Conservation (phyloP, 1,140 invertebrate species). For the Halictus rubicundus region DNA sequence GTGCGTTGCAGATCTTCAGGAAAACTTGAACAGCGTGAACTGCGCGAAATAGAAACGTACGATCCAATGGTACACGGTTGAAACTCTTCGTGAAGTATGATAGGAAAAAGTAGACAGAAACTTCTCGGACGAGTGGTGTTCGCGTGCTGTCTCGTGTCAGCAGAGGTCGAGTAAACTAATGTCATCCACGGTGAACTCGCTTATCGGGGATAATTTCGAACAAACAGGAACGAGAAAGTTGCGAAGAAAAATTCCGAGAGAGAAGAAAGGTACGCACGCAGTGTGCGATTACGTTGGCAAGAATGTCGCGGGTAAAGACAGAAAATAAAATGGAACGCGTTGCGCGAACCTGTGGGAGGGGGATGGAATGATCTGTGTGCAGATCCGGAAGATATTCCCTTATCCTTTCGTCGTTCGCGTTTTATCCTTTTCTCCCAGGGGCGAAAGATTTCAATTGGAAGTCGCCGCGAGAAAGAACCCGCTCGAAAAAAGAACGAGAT, state of each 20-base stretch:
- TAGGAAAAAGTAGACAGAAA: background rate
- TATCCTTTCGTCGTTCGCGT: background rate
- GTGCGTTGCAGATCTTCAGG: too few species aligned
- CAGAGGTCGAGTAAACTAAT: background rate
- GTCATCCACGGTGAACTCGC: background rate
- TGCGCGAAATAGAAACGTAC: background rate
- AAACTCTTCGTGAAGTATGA: background rate
- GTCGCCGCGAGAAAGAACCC: background rate
- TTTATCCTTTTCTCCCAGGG: background rate
- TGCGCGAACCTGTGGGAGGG: too few species aligned
- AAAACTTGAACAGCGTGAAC: background rate
- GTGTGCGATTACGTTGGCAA: background rate
- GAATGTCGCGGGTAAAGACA: too few species aligned
- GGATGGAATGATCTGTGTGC: background rate
- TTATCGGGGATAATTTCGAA: background rate
- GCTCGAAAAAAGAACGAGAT: background rate
- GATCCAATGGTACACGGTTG: background rate
- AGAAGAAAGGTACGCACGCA: background rate
- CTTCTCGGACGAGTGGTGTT: background rate
- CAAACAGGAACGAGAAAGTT: background rate
- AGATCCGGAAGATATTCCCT: slow-evolving; percentile 1
- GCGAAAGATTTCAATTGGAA: slow-evolving; percentile 22
- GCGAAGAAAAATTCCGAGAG: too few species aligned
- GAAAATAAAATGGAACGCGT: slow-evolving; percentile 4
- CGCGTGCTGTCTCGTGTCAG: background rate